phyloP scores from a whole-genome alignment of 1,140 invertebrate species.

The Patella vulgata region DNA sequence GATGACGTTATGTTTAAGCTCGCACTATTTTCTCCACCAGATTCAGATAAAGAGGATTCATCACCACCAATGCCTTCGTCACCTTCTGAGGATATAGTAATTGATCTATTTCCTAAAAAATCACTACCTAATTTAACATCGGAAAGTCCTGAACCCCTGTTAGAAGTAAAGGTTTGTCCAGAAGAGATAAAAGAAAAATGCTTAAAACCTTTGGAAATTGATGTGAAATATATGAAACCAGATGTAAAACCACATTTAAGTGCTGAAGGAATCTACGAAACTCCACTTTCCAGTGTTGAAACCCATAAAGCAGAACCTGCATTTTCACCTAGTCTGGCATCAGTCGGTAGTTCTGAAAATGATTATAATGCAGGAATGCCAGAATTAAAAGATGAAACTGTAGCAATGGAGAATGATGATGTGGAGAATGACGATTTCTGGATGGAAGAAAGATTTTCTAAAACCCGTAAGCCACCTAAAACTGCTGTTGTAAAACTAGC shows the following conservation, averaged over 20 bases:
- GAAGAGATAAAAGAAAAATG: neutral
- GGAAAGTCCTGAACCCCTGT: too few relatives aligned
- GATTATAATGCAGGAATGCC: neutral
- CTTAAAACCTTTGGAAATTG: neutral
- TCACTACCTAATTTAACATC: too few relatives aligned
- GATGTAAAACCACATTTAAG: neutral
- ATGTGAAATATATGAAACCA: neutral
- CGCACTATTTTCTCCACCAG: constrained; percentile 52
- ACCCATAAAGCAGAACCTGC: constrained; percentile 8
- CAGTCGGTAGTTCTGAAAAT: constrained; percentile 12
- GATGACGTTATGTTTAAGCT: constrained; percentile 53
- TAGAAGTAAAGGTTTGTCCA: constrained; percentile 8
- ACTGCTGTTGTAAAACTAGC: constrained; percentile 30
- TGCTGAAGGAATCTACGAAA: constrained; percentile 16
- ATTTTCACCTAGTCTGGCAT: constrained; percentile 6
- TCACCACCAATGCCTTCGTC: constrained; percentile 55
- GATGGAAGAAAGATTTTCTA: neutral
- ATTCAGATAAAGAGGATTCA: constrained; percentile 40
- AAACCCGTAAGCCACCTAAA: constrained; percentile 6
- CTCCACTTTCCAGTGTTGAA: constrained; percentile 24
- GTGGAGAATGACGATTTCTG: neutral
- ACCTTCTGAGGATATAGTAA: constrained; percentile 37
- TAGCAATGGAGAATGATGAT: neutral
- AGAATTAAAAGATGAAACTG: constrained; percentile 2
- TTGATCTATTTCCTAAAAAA: neutral